Evolutionary conservation across 2,113 vertebrate genomes (phyloP).

Genomic region (Tapirus terrestris): DNA sequence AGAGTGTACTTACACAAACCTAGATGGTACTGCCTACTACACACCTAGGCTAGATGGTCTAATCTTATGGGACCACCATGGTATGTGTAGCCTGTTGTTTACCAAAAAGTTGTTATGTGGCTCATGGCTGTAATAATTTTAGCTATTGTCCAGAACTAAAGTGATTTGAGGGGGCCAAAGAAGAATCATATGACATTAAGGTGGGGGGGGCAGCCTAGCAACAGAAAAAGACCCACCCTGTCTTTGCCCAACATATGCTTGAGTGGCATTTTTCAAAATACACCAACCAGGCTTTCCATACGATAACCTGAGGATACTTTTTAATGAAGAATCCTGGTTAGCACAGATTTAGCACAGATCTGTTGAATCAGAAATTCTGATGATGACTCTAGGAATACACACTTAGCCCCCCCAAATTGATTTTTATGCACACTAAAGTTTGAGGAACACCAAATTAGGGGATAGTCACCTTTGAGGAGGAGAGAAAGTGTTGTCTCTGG

Average conservation of each 20-base stretch:
- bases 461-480: neutral
- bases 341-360: neutral
- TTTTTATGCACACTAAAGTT: neutral
- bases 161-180: neutral
- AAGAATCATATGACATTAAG: neutral
- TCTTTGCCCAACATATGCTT: neutral
- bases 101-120: too few species aligned
- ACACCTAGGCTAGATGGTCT: too few species aligned
- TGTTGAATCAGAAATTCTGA: neutral
- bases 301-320: neutral
- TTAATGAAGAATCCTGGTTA: neutral
- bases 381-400: neutral
- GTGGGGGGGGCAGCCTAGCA: neutral
- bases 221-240: neutral
- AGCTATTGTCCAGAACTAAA: neutral
- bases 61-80: too few species aligned
- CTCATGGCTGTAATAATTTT: neutral
- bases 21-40: too few species aligned
- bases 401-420: neutral
- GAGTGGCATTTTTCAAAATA: neutral
- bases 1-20: too few species aligned
- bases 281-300: neutral
- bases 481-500: neutral
- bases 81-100: too few species aligned
- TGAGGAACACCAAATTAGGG: neutral